Base-by-base conservation (phyloP, 2,888 invertebrate species). In the Patella ulyssiponensis region DNA sequence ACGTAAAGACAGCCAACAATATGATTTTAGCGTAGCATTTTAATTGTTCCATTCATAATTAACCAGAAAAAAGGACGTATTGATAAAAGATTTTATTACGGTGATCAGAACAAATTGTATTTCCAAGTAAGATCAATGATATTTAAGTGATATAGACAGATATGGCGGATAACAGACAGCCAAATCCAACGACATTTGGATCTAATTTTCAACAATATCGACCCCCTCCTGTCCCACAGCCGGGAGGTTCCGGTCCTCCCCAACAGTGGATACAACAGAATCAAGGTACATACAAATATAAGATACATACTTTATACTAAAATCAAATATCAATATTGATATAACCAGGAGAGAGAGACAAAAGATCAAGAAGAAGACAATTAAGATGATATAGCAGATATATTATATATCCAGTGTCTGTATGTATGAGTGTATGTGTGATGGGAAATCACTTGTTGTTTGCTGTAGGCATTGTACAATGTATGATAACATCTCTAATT, bases 1-100 rank as follows among this genome's bases (percentile, higher is more conserved):
- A 73, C 58, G 64, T 74, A 52, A 75, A 75, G 76, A 77, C 78
- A 71, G 53, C 74, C 75, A 76, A 73, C 71, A 70, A 73, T 70
- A 70, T 69, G 75, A 23, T 71, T 52, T 52, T 64, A 51, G 58
- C 64, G 54, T 56, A 76, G 27, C 20, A 17, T 54, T 73, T 69
- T 51, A 14, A 71, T 64, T 12, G 64, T 64, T 64, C 9, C 23
- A 20, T 23, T 17, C 23, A 64, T 64, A n/a, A n/a, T 64, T 23
- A 20, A 11, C 11, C 20, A 20, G 2, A 17, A 23, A 17, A 64
- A 64, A n/a, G n/a, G 64, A 64, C 7, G 20, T 64, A 17, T 64
- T 64, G 7, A 9, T 44, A 44, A 44, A 7, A 44, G 44, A 44
- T 44, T 44, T 9, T 44, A 44, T 44, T 44, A 44, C 5, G 0